Conservation (phyloP, 2,113 vertebrate species). For the Lampris incognitus region DNA sequence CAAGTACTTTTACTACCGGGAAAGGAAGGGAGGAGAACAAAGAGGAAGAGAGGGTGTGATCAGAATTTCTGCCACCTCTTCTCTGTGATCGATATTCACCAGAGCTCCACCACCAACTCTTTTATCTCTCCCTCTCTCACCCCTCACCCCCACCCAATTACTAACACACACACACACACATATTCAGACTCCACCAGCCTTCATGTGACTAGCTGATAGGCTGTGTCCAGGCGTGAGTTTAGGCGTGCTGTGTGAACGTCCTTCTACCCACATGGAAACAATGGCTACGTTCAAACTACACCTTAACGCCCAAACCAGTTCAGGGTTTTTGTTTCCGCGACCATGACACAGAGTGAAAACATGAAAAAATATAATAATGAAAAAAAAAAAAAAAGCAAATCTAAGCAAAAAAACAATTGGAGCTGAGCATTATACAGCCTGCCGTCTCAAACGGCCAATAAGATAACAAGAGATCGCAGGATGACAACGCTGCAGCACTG, state of each 20-base stretch:
- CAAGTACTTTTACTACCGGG: constrained; percentile 50
- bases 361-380: no score
- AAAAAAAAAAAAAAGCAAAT: no score
- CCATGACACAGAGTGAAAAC: no score
- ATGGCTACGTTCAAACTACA: neutral
- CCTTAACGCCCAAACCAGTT: no score
- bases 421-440: no score
- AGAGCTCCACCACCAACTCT: constrained; percentile 60
- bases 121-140: constrained; percentile 62
- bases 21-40: constrained; percentile 32
- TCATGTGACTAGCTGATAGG: neutral
- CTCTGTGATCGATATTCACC: constrained; percentile 75
- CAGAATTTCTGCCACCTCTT: constrained; percentile 58
- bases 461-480: neutral
- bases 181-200: constrained; percentile 35
- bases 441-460: neutral
- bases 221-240: neutral
- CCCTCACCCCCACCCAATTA: no score
- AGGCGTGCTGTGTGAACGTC: neutral
- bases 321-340: no score
- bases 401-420: no score
- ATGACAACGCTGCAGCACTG: neutral
- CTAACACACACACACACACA: constrained; percentile 20
- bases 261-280: constrained; percentile 18
- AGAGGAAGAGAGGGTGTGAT: constrained; percentile 42